phyloP scores from a whole-genome alignment of 2,113 vertebrate species.

The Mellivora capensis region DNA sequence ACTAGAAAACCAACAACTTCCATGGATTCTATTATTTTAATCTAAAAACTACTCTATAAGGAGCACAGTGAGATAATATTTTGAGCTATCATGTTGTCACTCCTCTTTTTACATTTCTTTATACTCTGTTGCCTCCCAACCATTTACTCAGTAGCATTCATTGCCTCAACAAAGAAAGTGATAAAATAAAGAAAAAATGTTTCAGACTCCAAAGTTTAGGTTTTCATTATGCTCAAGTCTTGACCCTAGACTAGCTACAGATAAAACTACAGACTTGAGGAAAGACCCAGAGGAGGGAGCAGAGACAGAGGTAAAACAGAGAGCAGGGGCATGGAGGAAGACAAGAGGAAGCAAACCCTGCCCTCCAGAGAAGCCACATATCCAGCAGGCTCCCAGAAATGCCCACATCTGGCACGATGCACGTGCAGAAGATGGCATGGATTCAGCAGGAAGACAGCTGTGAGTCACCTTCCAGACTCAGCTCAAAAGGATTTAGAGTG shows the following conservation, averaged over 20 bases:
- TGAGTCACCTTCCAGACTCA: background rate
- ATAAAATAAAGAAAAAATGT: background rate
- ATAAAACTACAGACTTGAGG: background rate
- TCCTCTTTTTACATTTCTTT: background rate
- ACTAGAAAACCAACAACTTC: background rate
- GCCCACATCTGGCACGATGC: fast-evolving
- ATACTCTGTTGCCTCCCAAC: background rate
- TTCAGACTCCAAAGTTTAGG: background rate
- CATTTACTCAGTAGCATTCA: background rate
- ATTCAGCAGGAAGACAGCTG: background rate
- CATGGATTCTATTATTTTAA: background rate
- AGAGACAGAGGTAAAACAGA: background rate
- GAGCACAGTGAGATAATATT: background rate
- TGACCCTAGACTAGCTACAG: background rate
- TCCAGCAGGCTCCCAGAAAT: background rate
- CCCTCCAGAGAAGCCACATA: background rate
- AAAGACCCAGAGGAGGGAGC: too few relatives aligned
- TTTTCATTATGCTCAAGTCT: background rate
- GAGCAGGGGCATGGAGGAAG: background rate
- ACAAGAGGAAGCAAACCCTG: background rate
- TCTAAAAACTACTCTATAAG: background rate
- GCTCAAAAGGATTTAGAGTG: too few relatives aligned
- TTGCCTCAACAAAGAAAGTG: background rate
- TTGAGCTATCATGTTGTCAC: background rate
- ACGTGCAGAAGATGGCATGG: background rate